Evolutionary conservation across 2,888 invertebrate species (phyloP).

Genomic region (Oligia fasciuncula): DNA sequence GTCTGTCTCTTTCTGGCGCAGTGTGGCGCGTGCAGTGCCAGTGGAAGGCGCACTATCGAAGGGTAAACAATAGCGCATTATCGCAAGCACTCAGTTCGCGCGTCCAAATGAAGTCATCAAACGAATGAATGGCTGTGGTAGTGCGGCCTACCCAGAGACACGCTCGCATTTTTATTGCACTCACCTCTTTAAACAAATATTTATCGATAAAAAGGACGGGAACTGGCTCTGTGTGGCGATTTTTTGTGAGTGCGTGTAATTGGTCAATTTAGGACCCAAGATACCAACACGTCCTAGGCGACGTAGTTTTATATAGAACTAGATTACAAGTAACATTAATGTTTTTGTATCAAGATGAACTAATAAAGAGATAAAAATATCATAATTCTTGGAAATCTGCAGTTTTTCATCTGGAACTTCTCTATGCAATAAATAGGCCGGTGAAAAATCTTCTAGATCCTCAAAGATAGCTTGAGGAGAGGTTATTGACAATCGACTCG

Average conservation of each 20-base stretch:
- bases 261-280: constrained; percentile 69
- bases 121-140: constrained; percentile 88
- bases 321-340: constrained; percentile 22
- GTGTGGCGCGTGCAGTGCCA: constrained; percentile 88
- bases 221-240: constrained; percentile 61
- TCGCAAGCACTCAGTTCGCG: constrained; percentile 88
- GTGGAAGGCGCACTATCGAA: constrained; percentile 88
- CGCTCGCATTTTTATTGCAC: constrained; percentile 88
- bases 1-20: constrained; percentile 83
- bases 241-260: constrained; percentile 70
- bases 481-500: neutral
- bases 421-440: constrained; percentile 2
- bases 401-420: constrained; percentile 28
- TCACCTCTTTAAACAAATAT: constrained; percentile 87
- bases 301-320: constrained; percentile 44
- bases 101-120: constrained; percentile 90
- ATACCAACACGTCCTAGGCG: constrained; percentile 67
- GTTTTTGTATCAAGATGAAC: constrained; percentile 32
- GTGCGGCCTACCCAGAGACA: constrained; percentile 85
- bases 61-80: constrained; percentile 90
- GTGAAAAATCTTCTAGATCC: neutral
- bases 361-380: constrained; percentile 52
- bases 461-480: constrained; percentile 1
- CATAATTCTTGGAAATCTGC: constrained; percentile 28
- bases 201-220: constrained; percentile 79